Base-by-base conservation (phyloP, 2,797 vertebrate species). In the Babyrousa celebensis region DNA sequence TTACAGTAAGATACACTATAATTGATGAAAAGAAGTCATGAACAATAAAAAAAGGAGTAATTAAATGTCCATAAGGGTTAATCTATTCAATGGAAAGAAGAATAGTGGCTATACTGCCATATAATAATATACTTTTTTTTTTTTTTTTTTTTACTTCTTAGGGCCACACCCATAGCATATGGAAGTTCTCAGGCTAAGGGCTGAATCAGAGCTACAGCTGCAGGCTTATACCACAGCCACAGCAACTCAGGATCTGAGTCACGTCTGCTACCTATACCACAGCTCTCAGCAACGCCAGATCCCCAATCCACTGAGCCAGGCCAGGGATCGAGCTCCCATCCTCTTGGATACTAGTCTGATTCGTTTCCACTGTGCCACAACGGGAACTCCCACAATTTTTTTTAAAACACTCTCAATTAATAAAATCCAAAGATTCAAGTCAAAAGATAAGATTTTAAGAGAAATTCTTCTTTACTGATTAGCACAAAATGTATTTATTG, bases 401-500 rank as follows among this genome's bases (percentile, higher is more conserved):
- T 84, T 80, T 0, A 1, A 65, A 87, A 86, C 8, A 93, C 4
- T 85, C 16, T 75, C 85, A 70, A 62, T 88, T 71, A 94, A 54
- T 8, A 92, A 40, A 96, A 77, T 20, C 8, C 85, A 89, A 88
- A 89, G 20, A 88, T 14, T 29, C 63, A 95, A 63, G 14, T 43
- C 52, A 78, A 32, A 60, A 79, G 25, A 5, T 84, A 86, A 27
- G 6, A 79, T 77, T 68, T 63, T 72, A 78, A 70, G 21, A 87
- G 25, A 95, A 91, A 88, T 12, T 7, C 36, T 93, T 93, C 67
- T 85, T 90, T 94, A 72, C 29, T 36, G 1, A 63, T 88, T 52
- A 78, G 18, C 58, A 95, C 20, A 83, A 56, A 85, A 86, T 70
- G 29, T 63, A 90, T 40, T 84, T 43, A 75, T 6, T 63, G 32